Conservation (phyloP, 2,113 vertebrate genomes). For the Sinocyclocheilus anshuiensis region DNA sequence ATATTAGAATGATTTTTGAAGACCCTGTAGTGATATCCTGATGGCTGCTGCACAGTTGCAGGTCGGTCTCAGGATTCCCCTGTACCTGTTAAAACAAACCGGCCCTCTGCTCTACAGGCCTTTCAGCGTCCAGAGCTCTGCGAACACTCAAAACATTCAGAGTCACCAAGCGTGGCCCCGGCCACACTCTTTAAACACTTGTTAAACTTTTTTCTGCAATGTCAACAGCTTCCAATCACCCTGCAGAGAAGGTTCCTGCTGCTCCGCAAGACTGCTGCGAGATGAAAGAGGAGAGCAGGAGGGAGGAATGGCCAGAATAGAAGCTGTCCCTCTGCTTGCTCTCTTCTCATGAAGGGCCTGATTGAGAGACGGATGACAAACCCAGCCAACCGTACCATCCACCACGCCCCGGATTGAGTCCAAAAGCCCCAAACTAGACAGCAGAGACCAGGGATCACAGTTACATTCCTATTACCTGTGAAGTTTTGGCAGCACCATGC, state of each 20-base stretch:
- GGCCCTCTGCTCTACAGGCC: conserved; percentile 33
- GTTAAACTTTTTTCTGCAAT: conserved; percentile 74
- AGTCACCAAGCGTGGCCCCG: conserved; percentile 72
- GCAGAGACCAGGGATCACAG: conserved; percentile 69
- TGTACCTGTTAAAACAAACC: conserved; percentile 51
- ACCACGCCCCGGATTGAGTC: conserved; percentile 67
- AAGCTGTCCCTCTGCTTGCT: conserved; percentile 50
- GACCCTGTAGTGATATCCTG: conserved; percentile 28
- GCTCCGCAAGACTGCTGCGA: conserved; percentile 27
- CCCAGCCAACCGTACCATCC: conserved; percentile 63
- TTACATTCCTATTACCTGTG: conserved; percentile 73
- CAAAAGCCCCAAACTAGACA: conserved; percentile 74
- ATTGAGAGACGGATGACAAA: conserved; percentile 71
- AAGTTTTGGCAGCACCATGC: conserved; percentile 69
- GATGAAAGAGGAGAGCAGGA: conserved; percentile 32
- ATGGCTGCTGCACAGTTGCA: conserved; percentile 2
- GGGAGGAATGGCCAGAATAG: conserved; percentile 28
- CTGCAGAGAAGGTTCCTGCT: conserved; percentile 57
- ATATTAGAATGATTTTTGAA: neutral
- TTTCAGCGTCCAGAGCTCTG: conserved; percentile 61
- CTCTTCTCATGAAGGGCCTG: conserved; percentile 68
- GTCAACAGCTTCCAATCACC: conserved; percentile 75
- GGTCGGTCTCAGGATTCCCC: conserved; percentile 16
- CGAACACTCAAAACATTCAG: conserved; percentile 77
- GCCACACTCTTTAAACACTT: conserved; percentile 76